Conservation (phyloP, 1,140 invertebrate genomes). For the Thrips palmi region DNA sequence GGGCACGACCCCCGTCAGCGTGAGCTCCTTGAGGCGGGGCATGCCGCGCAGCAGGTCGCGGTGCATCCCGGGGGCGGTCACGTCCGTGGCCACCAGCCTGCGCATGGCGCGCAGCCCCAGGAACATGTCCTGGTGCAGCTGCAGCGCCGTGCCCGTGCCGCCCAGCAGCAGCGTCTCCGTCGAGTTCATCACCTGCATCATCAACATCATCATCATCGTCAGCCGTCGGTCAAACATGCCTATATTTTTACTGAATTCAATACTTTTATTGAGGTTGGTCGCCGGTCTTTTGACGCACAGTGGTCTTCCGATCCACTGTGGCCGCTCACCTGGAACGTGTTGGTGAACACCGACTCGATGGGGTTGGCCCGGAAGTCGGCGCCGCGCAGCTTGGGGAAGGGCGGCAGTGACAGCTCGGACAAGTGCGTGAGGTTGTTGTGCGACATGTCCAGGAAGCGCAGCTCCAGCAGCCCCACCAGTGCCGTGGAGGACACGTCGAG, state of each 20-base stretch:
- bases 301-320: too few relatives aligned
- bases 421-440: slow-evolving; percentile 44
- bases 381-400: slow-evolving; percentile 37
- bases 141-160: slow-evolving; percentile 27
- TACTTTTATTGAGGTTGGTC: too few relatives aligned
- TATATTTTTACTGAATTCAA: too few relatives aligned
- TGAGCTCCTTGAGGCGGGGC: slow-evolving; percentile 29
- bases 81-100: slow-evolving; percentile 32
- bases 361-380: slow-evolving; percentile 45
- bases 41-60: slow-evolving; percentile 38
- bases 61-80: slow-evolving; percentile 33
- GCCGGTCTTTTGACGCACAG: too few relatives aligned
- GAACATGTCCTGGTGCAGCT: slow-evolving; percentile 39
- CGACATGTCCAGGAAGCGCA: slow-evolving; percentile 41
- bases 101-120: slow-evolving; percentile 32
- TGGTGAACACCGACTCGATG: slow-evolving; percentile 42
- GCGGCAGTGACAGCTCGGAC: slow-evolving; percentile 47
- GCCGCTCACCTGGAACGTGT: slow-evolving; percentile 16
- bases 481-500: slow-evolving; percentile 41
- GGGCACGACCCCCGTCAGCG: slow-evolving; percentile 33
- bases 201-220: too few relatives aligned
- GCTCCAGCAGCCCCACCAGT: slow-evolving; percentile 39
- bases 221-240: too few relatives aligned
- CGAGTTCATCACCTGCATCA: slow-evolving; percentile 47
- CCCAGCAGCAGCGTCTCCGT: slow-evolving; percentile 40